Evolutionary conservation across 2,888 invertebrate genomes (phyloP).

Genomic region (Bellardia pandia): DNA sequence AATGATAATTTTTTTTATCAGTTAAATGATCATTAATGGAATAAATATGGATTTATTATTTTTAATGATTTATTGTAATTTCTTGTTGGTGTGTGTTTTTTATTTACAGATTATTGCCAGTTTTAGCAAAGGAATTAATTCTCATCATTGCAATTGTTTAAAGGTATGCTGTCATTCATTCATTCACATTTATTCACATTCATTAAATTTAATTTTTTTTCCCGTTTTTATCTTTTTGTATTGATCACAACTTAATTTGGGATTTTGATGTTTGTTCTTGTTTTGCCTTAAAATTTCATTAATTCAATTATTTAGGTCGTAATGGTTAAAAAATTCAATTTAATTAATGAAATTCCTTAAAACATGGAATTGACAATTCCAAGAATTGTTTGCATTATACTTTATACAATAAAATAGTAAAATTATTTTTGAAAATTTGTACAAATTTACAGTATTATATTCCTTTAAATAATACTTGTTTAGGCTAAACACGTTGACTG

Average conservation of each 20-base stretch:
- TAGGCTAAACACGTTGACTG: no score
- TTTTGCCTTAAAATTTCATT: conserved; percentile 18
- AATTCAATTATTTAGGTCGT: conserved; percentile 32
- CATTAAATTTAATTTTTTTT: conserved; percentile 30
- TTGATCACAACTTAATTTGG: conserved; percentile 42
- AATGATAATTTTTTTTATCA: conserved; percentile 54
- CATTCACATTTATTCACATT: background rate
- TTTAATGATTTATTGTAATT: conserved; percentile 65
- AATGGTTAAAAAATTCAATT: conserved; percentile 35
- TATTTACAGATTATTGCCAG: conserved; percentile 28
- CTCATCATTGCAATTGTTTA: conserved; percentile 47
- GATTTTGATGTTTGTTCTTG: conserved; percentile 17
- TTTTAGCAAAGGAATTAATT: conserved; percentile 9
- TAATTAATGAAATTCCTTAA: conserved; percentile 31
- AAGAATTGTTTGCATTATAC: background rate
- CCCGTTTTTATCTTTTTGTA: conserved; percentile 25
- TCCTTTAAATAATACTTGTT: background rate
- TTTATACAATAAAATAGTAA: background rate
- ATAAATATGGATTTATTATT: conserved; percentile 67
- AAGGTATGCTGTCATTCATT: conserved; percentile 23
- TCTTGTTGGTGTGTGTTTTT: background rate
- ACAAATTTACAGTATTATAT: no score
- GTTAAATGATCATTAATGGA: conserved; percentile 70
- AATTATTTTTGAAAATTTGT: background rate
- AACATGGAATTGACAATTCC: background rate